These are phyloP conservation scores for Xyliphius kryptos DNA, from an alignment of 2,113 vertebrate species.

Conservation along the genomic window DNA sequence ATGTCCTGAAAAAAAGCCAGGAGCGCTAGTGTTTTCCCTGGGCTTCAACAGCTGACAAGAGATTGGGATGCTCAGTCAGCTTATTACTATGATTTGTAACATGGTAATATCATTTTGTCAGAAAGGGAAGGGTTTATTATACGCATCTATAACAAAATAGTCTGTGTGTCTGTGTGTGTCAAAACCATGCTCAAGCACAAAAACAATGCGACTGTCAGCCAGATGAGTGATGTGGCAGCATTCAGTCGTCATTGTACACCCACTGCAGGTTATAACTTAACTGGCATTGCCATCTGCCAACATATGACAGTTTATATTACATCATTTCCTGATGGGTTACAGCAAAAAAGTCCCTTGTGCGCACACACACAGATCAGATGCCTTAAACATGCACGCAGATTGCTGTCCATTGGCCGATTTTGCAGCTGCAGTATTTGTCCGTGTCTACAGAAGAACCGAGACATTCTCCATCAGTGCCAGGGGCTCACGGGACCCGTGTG, in stretches of 20 bases:
- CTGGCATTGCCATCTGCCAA: conserved; percentile 11
- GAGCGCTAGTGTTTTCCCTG: too few species aligned
- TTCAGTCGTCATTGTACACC: too few species aligned
- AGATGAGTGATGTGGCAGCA: not conserved
- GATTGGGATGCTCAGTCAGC: too few species aligned
- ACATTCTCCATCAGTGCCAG: not conserved
- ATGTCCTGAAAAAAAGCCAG: too few species aligned
- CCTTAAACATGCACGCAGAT: conserved; percentile 45
- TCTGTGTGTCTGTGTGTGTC: not conserved
- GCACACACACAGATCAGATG: not conserved
- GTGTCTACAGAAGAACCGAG: too few species aligned
- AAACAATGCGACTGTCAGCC: conserved; percentile 15
- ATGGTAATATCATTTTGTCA: too few species aligned
- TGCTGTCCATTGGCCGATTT: conserved; percentile 40
- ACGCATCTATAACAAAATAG: too few species aligned
- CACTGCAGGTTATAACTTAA: too few species aligned
- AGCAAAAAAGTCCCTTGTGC: conserved; percentile 25
- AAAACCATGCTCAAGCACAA: not conserved
- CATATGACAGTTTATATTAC: conserved; percentile 12
- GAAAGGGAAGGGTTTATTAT: too few species aligned
- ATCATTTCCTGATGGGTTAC: conserved; percentile 46
- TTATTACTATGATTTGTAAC: too few species aligned
- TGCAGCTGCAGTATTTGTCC: conserved; percentile 5
- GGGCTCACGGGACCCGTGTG: conserved; percentile 8
- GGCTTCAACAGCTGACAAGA: too few species aligned